A percentile compares a stretch with the other conserved stretches of the same genome.
phyloP scores from a whole-genome alignment of 2,797 vertebrate genomes.

The Spondyliosoma cantharus region DNA sequence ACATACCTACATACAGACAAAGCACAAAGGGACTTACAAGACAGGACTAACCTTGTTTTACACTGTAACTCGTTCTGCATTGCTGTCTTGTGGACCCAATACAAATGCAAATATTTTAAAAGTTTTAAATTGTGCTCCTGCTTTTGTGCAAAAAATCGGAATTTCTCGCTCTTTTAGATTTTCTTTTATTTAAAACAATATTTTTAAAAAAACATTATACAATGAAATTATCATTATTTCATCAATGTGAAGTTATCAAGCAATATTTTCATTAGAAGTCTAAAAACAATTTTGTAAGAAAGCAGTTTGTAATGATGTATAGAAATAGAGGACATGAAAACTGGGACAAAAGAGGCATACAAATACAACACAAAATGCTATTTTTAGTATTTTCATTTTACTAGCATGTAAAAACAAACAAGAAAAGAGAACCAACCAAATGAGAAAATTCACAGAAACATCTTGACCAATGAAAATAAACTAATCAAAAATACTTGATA shows the following conservation, averaged over 20 bases:
- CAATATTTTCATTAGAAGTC: not conserved
- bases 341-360: not conserved
- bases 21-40: not conserved
- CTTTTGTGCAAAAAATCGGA: not conserved
- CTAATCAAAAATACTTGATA: not conserved
- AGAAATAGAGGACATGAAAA: not conserved
- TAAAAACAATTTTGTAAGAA: not conserved
- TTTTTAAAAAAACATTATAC: not conserved
- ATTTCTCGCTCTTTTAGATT: not conserved
- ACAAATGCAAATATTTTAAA: constrained; percentile 8
- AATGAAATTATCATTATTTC: not conserved
- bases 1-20: not conserved
- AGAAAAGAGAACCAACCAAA: not conserved
- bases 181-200: not conserved
- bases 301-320: not conserved
- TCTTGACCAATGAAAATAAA: not conserved
- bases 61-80: not conserved
- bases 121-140: not conserved
- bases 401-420: not conserved
- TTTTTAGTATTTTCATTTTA: not conserved
- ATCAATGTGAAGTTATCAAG: not conserved
- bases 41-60: not conserved
- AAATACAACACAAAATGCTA: not conserved
- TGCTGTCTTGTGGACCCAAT: not conserved
- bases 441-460: not conserved